phyloP scores from a whole-genome alignment of 2,113 vertebrate genomes.

The Podiceps cristatus region DNA sequence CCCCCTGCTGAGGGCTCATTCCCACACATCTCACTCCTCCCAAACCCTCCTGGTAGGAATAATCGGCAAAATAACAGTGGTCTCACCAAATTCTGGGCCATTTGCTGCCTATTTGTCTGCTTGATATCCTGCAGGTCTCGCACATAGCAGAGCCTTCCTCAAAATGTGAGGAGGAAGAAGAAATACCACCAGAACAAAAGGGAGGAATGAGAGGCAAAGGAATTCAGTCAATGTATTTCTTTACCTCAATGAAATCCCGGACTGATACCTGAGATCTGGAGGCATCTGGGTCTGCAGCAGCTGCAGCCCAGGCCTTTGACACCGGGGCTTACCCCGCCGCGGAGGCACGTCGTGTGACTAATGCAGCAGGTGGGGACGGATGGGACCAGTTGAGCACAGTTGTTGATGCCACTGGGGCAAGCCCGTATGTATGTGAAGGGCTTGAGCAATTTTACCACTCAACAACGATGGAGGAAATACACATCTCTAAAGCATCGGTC shows the following conservation, averaged over 20 bases:
- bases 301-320: conserved; percentile 51
- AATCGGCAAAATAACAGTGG: background rate
- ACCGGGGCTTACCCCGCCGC: background rate
- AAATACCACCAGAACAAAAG: background rate
- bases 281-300: conserved; percentile 24
- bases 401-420: background rate
- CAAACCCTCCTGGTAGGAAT: background rate
- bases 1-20: conserved; percentile 56
- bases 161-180: background rate
- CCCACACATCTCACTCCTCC: background rate
- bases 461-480: background rate
- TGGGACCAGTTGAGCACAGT: background rate
- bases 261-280: conserved; percentile 7
- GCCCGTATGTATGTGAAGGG: fast-evolving
- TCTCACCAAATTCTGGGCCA: background rate
- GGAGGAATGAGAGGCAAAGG: background rate
- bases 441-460: background rate
- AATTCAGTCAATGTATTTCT: background rate
- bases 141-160: background rate
- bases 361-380: background rate
- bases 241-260: background rate
- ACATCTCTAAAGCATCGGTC: background rate
- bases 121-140: fast-evolving
- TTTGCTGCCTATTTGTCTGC: fast-evolving
- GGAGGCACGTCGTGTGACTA: background rate